Evolutionary conservation across 2,888 invertebrate genomes (phyloP), one percentile per base, ranked within the genome.

Genomic region (Halocaridina rubra): DNA sequence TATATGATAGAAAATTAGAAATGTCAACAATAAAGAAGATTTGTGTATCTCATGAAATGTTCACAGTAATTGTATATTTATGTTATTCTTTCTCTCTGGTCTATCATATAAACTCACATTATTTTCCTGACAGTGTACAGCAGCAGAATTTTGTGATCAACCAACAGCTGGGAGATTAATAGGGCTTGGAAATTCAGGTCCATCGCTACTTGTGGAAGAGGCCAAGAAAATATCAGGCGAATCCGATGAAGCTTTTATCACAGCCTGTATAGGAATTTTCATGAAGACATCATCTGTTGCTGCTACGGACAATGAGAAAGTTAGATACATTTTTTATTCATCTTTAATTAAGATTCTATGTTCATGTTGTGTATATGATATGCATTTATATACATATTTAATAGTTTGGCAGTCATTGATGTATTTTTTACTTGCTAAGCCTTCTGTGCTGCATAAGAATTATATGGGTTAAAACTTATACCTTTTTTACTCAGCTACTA

Each of bases 81-180:
- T 76, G 10, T 29, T 57, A 1, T 76, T 7, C 7, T 39, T 32
- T 13, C 22, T 32, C 77, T 27, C 22, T 61, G 64, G 24, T n/a
- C n/a, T n/a, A n/a, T n/a, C n/a, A n/a, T n/a, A n/a, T n/a, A n/a
- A n/a, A n/a, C n/a, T n/a, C 29, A 2, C 7, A 32, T 39, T 24
- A 19, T 29, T 72, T 64, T 7, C 46, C 32, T n/a, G n/a, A 2
- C 82, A 88, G 88, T 84, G 87, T 27, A 82, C 86, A 19, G 81
- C 79, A 27, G 53, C 84, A 0, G 87, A 88, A 75, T 88, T 81
- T 67, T 33, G 74, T 10, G 71, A 67, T 10, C 78, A 77, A 22
- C 86, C 88, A 19, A 82, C 87, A 10, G 80, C 85, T 16, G 72
- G 78, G 1, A 80, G 87, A 4, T 71, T 88, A n/a, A 53, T 88